These are phyloP conservation scores for Bombus pascuorum DNA, from an alignment of 1,140 invertebrate species.

Conservation along the genomic window DNA sequence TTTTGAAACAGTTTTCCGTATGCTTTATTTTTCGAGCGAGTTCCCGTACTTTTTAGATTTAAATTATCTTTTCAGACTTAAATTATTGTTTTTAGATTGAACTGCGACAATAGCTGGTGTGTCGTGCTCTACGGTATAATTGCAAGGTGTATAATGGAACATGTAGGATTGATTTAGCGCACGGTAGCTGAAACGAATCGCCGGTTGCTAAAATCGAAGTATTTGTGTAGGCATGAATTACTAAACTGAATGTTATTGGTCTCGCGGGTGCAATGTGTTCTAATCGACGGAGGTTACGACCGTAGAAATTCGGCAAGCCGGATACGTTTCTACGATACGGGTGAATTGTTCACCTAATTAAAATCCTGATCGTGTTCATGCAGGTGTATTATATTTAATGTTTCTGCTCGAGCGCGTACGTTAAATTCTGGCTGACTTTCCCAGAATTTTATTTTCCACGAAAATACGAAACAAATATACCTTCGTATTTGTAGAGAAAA, in stretches of 20 bases:
- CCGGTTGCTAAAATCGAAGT: not conserved
- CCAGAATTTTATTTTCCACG: not conserved
- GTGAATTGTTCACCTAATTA: conserved; percentile 32
- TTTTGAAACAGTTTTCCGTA: too few relatives aligned
- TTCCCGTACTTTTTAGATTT: too few relatives aligned
- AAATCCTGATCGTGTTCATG: conserved; percentile 13
- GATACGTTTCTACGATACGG: conserved; percentile 4
- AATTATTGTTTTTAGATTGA: too few relatives aligned
- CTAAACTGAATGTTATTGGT: not conserved
- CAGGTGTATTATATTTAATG: not conserved
- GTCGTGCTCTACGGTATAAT: too few relatives aligned
- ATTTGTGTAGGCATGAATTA: not conserved
- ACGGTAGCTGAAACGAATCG: not conserved
- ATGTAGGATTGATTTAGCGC: not conserved
- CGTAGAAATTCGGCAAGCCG: conserved; percentile 13
- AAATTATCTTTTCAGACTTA: too few relatives aligned
- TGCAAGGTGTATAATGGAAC: too few relatives aligned
- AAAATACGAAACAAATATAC: too few relatives aligned
- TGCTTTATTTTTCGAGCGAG: too few relatives aligned
- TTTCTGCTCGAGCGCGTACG: not conserved
- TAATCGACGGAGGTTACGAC: not conserved
- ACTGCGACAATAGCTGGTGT: too few relatives aligned
- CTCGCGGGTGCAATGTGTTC: not conserved
- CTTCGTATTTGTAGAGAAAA: not conserved
- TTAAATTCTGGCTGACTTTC: not conserved